Evolutionary conservation across 2,888 invertebrate genomes (phyloP), one percentile per base, ranked within the genome.

Genomic region (Sisyra terminalis): DNA sequence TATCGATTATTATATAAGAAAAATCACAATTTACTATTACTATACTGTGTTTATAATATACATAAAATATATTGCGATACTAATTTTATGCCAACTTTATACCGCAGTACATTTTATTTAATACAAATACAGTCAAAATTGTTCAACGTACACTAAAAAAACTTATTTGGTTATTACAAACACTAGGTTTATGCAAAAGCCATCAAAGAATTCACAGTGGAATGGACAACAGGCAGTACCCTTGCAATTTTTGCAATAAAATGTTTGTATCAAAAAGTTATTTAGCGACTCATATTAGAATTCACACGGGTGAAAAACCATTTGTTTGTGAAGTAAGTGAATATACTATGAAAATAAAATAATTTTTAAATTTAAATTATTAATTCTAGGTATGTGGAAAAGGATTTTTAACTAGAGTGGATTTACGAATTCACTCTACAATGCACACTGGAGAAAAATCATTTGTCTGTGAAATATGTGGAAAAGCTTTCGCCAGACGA

Each of bases 371-470:
- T n/a, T n/a, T n/a, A n/a, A n/a, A n/a, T 7, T 40, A 29, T 44
- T 37, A 11, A 36, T 46, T 46, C 13, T 43, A 57, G 60, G 60
- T 61, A 3, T 73, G 73, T 50, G 71, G 70, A 1, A 72, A 72
- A 54, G 71, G 71, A 10, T 74, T 74, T 49, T 50, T 73, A 8
- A 72, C 73, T 0, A 55, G 70, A 3, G 71, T 72, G 0, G 73
- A 74, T 52, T 57, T 74, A 8, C 64, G 67, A 48, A 70, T 72
- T 39, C 73, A 74, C 51, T 66, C 68, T 5, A 73, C 72, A 0
- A 68, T 72, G 68, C 73, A 74, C 51, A 73, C 73, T 0, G 73
- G 73, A 1, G 72, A 73, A 50, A 73, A 73, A 48, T 69, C 70
- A 39, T 73, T 69, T 50, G 68, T 72, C 34, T 74, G 73, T 50